Conservation (phyloP, 2,888 invertebrate species). For the Schizaphis graminum region DNA sequence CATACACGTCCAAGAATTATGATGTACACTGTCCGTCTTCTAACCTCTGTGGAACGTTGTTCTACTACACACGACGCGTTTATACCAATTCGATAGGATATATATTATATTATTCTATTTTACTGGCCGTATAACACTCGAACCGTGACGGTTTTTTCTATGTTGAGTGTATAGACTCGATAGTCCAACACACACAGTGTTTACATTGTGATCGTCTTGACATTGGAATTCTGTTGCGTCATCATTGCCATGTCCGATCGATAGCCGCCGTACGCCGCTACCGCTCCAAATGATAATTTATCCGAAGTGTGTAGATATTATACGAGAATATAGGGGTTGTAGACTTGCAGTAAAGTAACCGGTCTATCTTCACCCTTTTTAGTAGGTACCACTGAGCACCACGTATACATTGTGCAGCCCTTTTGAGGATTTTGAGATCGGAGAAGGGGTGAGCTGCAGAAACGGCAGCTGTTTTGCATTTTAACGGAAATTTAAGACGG, state of each 20-base stretch:
- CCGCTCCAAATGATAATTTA: background rate
- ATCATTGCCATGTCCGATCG: constrained; percentile 58
- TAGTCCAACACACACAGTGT: constrained; percentile 43
- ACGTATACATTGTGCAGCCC: background rate
- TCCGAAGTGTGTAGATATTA: constrained; percentile 6
- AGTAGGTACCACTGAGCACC: background rate
- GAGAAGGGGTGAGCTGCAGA: constrained; percentile 34
- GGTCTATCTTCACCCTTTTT: constrained; percentile 61
- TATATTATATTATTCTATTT: constrained; percentile 58
- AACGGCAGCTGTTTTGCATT: constrained; percentile 55
- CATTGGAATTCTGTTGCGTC: constrained; percentile 65
- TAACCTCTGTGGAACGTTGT: constrained; percentile 54
- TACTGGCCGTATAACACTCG: constrained; percentile 61
- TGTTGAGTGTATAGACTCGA: constrained; percentile 42
- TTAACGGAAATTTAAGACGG: constrained; percentile 54
- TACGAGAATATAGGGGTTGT: background rate
- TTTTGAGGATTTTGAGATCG: constrained; percentile 12
- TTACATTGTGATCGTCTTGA: constrained; percentile 66
- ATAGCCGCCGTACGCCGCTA: constrained; percentile 13
- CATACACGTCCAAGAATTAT: constrained; percentile 62
- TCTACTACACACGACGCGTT: constrained; percentile 54
- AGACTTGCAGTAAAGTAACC: constrained; percentile 19
- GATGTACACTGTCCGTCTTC: constrained; percentile 60
- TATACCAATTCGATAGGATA: constrained; percentile 61
- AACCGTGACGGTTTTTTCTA: constrained; percentile 62